A percentile compares a stretch with the other conserved stretches of the same genome.
Evolutionary conservation across 2,797 vertebrate genomes (phyloP).

Genomic region (Steatocranus sp.): DNA sequence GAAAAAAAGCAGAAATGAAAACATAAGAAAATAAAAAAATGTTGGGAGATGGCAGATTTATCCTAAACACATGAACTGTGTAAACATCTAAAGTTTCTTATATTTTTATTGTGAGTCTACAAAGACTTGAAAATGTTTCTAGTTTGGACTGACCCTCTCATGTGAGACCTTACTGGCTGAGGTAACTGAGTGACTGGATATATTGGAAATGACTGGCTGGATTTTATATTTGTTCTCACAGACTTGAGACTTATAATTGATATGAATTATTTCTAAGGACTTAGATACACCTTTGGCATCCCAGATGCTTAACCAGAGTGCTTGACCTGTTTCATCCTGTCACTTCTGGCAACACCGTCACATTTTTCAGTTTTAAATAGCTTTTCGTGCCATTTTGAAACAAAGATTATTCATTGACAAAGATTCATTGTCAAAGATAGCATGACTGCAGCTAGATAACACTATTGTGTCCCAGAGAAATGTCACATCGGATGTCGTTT

Average conservation of each 20-base stretch:
- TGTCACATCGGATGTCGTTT: not conserved
- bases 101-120: not conserved
- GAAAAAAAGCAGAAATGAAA: not conserved
- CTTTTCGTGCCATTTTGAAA: not conserved
- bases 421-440: not conserved
- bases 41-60: not conserved
- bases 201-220: not conserved
- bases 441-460: not conserved
- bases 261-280: not conserved
- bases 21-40: fast-evolving
- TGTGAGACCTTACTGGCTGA: not conserved
- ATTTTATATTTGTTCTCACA: not conserved
- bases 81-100: not conserved
- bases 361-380: not conserved
- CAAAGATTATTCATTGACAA: not conserved
- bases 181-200: not conserved
- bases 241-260: not conserved
- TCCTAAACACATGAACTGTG: not conserved
- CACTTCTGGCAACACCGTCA: not conserved
- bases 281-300: not conserved
- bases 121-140: fast-evolving
- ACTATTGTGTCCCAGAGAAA: not conserved
- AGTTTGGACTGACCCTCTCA: not conserved
- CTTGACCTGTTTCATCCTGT: not conserved
- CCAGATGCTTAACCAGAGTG: not conserved